Conservation (phyloP, 2,888 invertebrate genomes). For the Latheticus oryzae region DNA sequence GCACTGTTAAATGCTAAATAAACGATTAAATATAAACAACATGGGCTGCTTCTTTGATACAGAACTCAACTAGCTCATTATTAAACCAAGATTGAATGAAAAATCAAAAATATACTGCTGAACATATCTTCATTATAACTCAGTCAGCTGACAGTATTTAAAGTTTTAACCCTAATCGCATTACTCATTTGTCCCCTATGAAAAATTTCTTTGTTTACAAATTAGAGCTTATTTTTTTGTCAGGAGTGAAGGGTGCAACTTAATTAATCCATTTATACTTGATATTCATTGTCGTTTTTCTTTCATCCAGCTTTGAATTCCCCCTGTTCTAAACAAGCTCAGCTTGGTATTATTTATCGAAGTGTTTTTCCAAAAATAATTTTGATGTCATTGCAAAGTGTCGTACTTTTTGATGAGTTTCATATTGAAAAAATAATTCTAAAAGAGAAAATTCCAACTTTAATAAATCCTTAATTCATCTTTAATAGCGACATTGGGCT, state of each 20-base stretch:
- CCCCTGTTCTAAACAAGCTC: slow-evolving; percentile 9
- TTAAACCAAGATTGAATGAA: slow-evolving; percentile 18
- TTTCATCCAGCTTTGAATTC: slow-evolving; percentile 19
- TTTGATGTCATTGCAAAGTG: slow-evolving; percentile 14
- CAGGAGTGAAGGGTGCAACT: slow-evolving; percentile 25
- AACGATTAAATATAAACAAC: slow-evolving; percentile 36
- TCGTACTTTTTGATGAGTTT: slow-evolving; percentile 27
- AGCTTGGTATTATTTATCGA: slow-evolving; percentile 19
- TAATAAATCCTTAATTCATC: slow-evolving; percentile 32
- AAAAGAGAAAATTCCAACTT: slow-evolving; percentile 17
- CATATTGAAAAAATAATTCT: slow-evolving; percentile 12
- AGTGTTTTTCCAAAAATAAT: slow-evolving; percentile 21
- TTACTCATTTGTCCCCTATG: slow-evolving; percentile 14
- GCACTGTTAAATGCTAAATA: slow-evolving; percentile 42
- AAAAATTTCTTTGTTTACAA: slow-evolving; percentile 18
- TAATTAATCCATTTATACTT: slow-evolving; percentile 34
- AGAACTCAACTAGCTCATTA: slow-evolving; percentile 21
- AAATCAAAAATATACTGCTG: too few species aligned
- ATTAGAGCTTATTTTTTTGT: slow-evolving; percentile 25
- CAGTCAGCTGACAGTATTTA: too few species aligned
- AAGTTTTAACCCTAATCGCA: slow-evolving; percentile 8
- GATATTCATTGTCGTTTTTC: slow-evolving; percentile 27
- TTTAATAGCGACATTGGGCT: slow-evolving; percentile 18
- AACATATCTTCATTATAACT: too few species aligned
- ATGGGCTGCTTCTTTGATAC: slow-evolving; percentile 31